Evolutionary conservation across 2,113 vertebrate genomes (phyloP), one percentile per base, ranked within the genome.

Genomic region (Clinocottus analis): DNA sequence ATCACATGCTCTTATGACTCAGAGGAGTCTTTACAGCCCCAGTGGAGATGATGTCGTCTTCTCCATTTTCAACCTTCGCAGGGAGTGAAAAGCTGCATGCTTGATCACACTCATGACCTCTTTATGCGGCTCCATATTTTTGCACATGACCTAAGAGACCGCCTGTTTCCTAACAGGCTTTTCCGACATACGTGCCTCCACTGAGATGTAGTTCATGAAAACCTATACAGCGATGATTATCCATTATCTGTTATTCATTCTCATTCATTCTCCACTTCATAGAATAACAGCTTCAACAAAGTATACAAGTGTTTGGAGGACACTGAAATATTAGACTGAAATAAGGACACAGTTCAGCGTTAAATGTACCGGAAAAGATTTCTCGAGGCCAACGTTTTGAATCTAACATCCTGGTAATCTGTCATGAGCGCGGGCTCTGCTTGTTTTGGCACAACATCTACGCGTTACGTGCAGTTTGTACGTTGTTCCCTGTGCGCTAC

Each of bases 401-500:
- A 77, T 59, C 23, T 31, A 47, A 61, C 58, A 77, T 79, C 56
- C 75, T 66, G 71, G 72, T 51, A 53, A 67, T 85, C 64, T 29
- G 39, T 84, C 47, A 80, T 17, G 21, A 77, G 65, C 58, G 60
- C 31, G 43, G 58, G 33, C 67, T 63, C 12, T 74, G 71, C 58
- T 85, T 70, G 33, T 53, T 70, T 60, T 86, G 75, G 78, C 79
- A 17, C 31, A 9, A 12, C 37, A 17, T 19, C 7, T 2, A 63
- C 41, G 21, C 29, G 29, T 27, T 29, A 4, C 12, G 73, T 41
- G 45, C 6, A 8, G 21, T 45, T 0, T 7, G 37, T 31, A 39
- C 29, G 37, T 33, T 72, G 37, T 74, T 62, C 39, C 39, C 29
- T 56, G 68, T 45, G 39, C 35, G n/a, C 43, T 33, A 21, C 21